Percentiles rank a stretch among this genome's conserved stretches.
Conservation (phyloP, 2,113 vertebrate species). For the Silurus asotus region DNA sequence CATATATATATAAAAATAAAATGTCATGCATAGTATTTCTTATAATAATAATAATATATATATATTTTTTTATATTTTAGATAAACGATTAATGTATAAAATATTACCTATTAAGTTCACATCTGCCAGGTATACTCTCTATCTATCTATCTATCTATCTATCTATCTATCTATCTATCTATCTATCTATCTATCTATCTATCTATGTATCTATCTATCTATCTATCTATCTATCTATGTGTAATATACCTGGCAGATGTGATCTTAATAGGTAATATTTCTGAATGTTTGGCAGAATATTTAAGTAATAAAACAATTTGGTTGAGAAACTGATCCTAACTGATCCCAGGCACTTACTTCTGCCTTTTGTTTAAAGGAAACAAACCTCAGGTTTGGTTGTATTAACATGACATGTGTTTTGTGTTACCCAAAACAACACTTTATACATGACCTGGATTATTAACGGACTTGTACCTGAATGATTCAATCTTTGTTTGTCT, state of each 20-base stretch:
- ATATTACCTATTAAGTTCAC: no score
- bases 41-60: no score
- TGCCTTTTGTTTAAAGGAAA: conserved; percentile 29
- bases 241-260: background rate
- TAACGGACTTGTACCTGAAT: conserved; percentile 22
- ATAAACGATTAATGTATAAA: no score
- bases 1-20: background rate
- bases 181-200: no score
- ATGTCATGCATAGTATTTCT: no score
- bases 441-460: conserved; percentile 10
- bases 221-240: background rate
- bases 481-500: conserved; percentile 8
- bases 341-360: background rate
- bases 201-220: no score
- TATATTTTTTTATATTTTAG: no score
- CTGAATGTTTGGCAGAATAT: background rate
- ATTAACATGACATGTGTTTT: conserved; percentile 36
- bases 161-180: no score
- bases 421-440: conserved; percentile 26
- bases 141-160: no score
- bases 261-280: background rate
- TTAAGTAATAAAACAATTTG: background rate
- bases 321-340: background rate
- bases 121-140: no score
- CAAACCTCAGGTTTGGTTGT: background rate